A percentile compares a stretch with the other conserved stretches of the same genome.
These are phyloP conservation scores for Polia nebulosa DNA, from an alignment of 2,888 invertebrate genomes.

Conservation along the genomic window DNA sequence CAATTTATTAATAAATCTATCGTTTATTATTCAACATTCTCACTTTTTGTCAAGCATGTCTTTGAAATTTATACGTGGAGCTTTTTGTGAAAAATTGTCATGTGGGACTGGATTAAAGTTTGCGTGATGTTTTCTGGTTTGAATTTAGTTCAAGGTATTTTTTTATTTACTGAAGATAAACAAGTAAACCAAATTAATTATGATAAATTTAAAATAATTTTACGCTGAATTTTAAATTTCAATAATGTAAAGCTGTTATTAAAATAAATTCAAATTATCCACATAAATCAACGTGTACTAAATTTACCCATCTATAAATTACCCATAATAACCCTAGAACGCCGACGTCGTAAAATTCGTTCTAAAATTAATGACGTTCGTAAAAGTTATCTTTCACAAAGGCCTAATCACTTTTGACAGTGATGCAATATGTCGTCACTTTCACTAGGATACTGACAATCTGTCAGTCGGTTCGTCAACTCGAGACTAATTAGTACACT, in stretches of 20 bases:
- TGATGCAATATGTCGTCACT: constrained; percentile 64
- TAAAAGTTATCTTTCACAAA: constrained; percentile 54
- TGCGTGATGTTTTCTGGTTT: background rate
- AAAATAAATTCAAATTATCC: constrained; percentile 35
- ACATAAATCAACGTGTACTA: constrained; percentile 46
- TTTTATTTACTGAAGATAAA: constrained; percentile 7
- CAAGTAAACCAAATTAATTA: constrained; percentile 1
- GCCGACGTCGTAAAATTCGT: constrained; percentile 40
- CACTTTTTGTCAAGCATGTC: constrained; percentile 18
- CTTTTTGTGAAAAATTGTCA: background rate
- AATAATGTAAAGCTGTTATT: constrained; percentile 27
- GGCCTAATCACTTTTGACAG: constrained; percentile 58
- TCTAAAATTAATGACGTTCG: constrained; percentile 53
- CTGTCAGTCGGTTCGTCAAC: constrained; percentile 56
- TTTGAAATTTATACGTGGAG: background rate
- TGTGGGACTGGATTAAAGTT: background rate
- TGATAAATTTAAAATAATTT: constrained; percentile 2
- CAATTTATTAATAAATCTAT: constrained; percentile 60
- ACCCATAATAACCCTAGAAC: constrained; percentile 55
- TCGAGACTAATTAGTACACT: constrained; percentile 64
- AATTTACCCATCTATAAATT: constrained; percentile 56
- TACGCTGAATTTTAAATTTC: background rate
- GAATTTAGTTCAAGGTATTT: constrained; percentile 21
- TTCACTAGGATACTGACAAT: constrained; percentile 59
- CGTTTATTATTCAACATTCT: constrained; percentile 28